phyloP scores from a whole-genome alignment of 2,888 invertebrate species.

The Scrobipalpa costella region DNA sequence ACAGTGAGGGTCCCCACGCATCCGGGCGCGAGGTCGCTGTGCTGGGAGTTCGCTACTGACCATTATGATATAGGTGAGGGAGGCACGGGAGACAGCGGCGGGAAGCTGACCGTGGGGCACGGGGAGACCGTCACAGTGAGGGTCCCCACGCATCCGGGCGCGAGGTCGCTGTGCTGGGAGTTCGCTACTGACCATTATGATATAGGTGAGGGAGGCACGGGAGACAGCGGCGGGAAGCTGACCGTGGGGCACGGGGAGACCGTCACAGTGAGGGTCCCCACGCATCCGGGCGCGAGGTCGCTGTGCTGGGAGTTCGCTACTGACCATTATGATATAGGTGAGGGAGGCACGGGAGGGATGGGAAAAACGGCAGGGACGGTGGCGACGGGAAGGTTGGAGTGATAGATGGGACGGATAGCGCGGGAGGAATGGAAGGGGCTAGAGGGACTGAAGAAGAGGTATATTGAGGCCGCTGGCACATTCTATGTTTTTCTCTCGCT shows the following conservation, averaged over 20 bases:
- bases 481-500: no score
- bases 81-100: no score
- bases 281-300: conserved; percentile 94
- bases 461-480: no score
- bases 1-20: conserved; percentile 98
- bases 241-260: background rate
- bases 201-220: conserved; percentile 80
- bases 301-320: conserved; percentile 99
- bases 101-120: conserved; percentile 3
- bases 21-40: conserved; percentile 94
- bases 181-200: conserved; percentile 99
- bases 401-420: no score
- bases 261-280: conserved; percentile 98
- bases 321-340: conserved; percentile 97
- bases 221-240: no score
- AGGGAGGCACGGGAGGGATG: conserved; percentile 21
- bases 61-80: conserved; percentile 97
- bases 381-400: no score
- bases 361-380: background rate
- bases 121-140: no score
- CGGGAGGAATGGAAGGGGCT: no score
- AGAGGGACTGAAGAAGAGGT: no score
- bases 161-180: conserved; percentile 98
- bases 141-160: conserved; percentile 97
- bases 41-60: conserved; percentile 99